A percentile compares a stretch with the other conserved stretches of the same genome.
These are phyloP conservation scores for Cantharis nigra DNA, from an alignment of 2,888 invertebrate genomes.

Conservation along the genomic window DNA sequence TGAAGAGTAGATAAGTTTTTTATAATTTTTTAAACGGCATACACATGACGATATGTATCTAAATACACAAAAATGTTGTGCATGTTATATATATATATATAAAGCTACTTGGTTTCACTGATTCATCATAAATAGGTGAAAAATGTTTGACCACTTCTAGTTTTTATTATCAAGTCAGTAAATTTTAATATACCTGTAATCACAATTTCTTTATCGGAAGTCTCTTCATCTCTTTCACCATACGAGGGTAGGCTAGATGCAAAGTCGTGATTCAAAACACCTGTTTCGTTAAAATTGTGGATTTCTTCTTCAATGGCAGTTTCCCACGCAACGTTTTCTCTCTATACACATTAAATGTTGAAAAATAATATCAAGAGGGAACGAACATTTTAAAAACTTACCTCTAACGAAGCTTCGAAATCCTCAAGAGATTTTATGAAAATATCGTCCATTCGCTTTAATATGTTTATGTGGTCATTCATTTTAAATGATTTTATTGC, in stretches of 20 bases:
- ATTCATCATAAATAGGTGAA: too few relatives aligned
- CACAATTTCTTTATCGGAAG: neutral
- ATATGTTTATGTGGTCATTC: neutral
- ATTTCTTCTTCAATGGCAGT: neutral
- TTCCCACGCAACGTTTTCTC: neutral
- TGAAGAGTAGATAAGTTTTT: too few relatives aligned
- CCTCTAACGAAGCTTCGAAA: neutral
- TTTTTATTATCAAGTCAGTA: too few relatives aligned
- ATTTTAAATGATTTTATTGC: neutral
- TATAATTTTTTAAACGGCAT: too few relatives aligned
- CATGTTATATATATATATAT: too few relatives aligned
- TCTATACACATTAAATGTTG: neutral
- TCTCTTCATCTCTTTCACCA: neutral
- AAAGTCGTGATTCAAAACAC: neutral
- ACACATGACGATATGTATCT: too few relatives aligned
- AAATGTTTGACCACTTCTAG: too few relatives aligned
- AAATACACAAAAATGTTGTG: too few relatives aligned
- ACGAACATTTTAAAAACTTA: neutral
- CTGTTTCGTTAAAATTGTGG: neutral
- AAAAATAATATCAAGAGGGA: neutral
- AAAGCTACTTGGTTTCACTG: too few relatives aligned
- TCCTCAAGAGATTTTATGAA: neutral
- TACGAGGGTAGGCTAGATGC: too few relatives aligned
- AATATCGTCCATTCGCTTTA: neutral
- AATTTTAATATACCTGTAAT: neutral